Evolutionary conservation across 2,113 vertebrate species (phyloP).

Genomic region (human): GRCh38 chr6:92560501-92561000

Average conservation of each 20-base stretch:
- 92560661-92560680: background rate
- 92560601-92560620: background rate
- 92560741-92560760: background rate
- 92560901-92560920: background rate
- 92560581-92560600: background rate
- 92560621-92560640: background rate
- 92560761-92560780: background rate
- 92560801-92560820: background rate
- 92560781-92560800: background rate
- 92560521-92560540: background rate
- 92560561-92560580: background rate
- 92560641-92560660: background rate
- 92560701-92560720: background rate
- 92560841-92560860: background rate
- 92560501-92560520: background rate
- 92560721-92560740: background rate
- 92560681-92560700: background rate
- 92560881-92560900: background rate
- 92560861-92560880: background rate
- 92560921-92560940: background rate
- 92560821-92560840: background rate
- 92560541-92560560: background rate
- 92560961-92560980: background rate
- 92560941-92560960: background rate
- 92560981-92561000: background rate